Conservation (phyloP, 2,113 vertebrate species). For the Cathartes aura region DNA sequence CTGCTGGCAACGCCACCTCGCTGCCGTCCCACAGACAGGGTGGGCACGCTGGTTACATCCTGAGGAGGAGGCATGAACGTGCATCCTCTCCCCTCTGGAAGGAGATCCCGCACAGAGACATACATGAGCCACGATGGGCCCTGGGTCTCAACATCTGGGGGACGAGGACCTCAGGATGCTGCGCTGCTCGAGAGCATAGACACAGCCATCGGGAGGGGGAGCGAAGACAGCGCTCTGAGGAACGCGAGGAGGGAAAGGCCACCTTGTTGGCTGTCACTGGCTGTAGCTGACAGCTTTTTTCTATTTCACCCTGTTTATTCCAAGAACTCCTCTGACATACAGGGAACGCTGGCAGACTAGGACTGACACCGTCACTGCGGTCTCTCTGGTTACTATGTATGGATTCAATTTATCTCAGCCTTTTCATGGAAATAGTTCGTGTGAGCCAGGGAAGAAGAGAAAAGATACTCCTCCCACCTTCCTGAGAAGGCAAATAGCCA, state of each 20-base stretch:
- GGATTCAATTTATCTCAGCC: neutral
- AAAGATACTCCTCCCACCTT: neutral
- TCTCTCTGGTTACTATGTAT: neutral
- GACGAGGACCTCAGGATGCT: neutral
- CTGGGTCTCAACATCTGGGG: neutral
- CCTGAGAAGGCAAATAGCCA: neutral
- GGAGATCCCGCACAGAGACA: neutral
- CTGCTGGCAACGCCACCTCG: neutral
- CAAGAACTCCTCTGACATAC: neutral
- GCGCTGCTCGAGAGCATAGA: fast-evolving
- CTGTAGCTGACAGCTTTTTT: neutral
- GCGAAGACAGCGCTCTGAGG: fast-evolving
- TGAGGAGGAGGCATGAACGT: neutral
- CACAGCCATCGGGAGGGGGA: fast-evolving
- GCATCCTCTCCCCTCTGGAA: neutral
- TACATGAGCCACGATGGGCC: fast-evolving
- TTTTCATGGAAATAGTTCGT: neutral
- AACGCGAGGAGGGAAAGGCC: fast-evolving
- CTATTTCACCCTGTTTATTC: neutral
- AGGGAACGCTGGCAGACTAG: neutral
- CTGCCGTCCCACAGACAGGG: neutral
- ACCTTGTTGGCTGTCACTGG: neutral
- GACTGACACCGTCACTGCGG: neutral
- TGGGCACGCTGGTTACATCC: neutral
- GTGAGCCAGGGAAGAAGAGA: neutral